Base-by-base conservation (phyloP, 2,113 vertebrate species). In the Atrichornis clamosus region DNA sequence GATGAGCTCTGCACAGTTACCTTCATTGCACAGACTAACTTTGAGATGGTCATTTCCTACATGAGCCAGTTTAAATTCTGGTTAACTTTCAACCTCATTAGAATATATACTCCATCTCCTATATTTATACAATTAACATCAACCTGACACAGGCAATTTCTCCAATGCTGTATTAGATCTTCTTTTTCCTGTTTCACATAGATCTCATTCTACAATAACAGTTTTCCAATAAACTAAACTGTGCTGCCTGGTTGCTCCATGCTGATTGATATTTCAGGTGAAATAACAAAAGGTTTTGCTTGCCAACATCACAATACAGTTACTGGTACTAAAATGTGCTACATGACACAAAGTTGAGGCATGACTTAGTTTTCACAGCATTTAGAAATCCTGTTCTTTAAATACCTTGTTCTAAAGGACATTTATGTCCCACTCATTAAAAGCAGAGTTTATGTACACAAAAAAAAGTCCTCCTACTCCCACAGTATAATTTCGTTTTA, bases 281-380 rank as follows among this genome's bases (percentile, higher is more conserved):
- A 55, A 85, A 55, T 0, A 70, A 58, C 28, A 56, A 20, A 63
- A 85, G 6, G 3, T 65, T 59, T 77, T 55, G 24, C 24, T 60
- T 37, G 46, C 28, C 75, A 42, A 32, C 47, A 37, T 53, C 42
- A 65, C 15, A 47, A 26, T 10, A n/a, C 46, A 55, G 53, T 41
- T 62, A 58, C 12, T 6, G 4, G 30, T 64, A 44, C 32, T 60
- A 42, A 49, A 76, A 37, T 10, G 63, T 39, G 6, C n/a, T 28
- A 64, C 7, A 2, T 6, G 15, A 75, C 37, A 49, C 0, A 0
- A 27, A 76, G 22, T 1, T 46, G 20, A 2, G 3, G 27, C 11
- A 13, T 55, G 32, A 53, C 27, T 60, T 32, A 11, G 7, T 59
- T 64, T 63, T 58, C 58, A 55, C 15, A 11, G 37, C 26, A 53